Percentiles rank a stretch among this genome's conserved stretches.
Conservation (phyloP, 1,140 invertebrate species). For the Rhysida immarginata region DNA sequence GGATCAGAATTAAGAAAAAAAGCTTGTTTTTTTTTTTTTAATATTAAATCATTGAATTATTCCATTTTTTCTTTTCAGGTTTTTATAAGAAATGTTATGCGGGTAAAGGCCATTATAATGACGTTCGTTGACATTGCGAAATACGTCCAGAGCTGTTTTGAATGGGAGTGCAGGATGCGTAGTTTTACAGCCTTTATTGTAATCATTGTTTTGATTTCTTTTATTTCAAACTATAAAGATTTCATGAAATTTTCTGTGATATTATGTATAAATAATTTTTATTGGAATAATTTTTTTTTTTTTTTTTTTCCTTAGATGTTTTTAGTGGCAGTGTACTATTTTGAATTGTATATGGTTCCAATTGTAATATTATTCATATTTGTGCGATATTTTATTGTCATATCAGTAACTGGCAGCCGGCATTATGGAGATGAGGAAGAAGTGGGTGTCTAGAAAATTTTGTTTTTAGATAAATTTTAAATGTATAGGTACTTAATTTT, state of each 20-base stretch:
- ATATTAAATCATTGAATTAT: neutral
- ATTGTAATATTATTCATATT: slow-evolving; percentile 57
- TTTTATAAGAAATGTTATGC: slow-evolving; percentile 83
- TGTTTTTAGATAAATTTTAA: no score
- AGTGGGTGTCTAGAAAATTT: slow-evolving; percentile 13
- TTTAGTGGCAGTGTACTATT: slow-evolving; percentile 62
- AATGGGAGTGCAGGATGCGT: slow-evolving; percentile 86
- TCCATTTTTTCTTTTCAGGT: slow-evolving; percentile 30
- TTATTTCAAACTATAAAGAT: no score
- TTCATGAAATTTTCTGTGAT: no score
- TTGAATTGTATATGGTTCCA: slow-evolving; percentile 77
- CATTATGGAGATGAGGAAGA: slow-evolving; percentile 16
- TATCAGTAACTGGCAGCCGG: slow-evolving; percentile 13
- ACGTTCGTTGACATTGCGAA: slow-evolving; percentile 76
- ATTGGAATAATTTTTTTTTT: no score
- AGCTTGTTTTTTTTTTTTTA: neutral
- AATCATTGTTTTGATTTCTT: slow-evolving; percentile 15
- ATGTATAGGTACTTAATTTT: no score
- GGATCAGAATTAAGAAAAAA: neutral
- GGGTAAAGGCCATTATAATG: slow-evolving; percentile 77
- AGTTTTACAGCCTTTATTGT: slow-evolving; percentile 72
- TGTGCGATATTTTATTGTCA: slow-evolving; percentile 39
- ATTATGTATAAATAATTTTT: no score
- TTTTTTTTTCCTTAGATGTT: slow-evolving; percentile 32
- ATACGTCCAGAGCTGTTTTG: slow-evolving; percentile 88